Conservation (phyloP, 2,113 vertebrate genomes). For the Tragulus kanchil region DNA sequence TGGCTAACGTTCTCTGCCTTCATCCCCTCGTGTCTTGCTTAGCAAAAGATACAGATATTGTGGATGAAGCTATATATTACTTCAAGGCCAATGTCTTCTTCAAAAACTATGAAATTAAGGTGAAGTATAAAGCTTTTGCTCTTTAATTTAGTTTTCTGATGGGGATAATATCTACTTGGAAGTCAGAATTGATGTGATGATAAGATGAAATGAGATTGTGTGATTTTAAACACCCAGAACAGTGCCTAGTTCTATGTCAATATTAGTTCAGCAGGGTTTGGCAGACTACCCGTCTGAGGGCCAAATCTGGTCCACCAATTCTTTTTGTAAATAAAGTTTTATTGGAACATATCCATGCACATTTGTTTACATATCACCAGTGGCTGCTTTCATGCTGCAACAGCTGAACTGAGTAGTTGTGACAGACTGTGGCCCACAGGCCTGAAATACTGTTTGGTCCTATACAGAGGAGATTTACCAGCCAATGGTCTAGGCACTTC, state of each 20-base stretch:
- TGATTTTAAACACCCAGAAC: background rate
- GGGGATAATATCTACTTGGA: background rate
- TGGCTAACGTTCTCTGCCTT: constrained; percentile 67
- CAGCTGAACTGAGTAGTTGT: background rate
- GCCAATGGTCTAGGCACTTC: background rate
- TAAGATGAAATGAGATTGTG: background rate
- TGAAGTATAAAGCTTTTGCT: constrained; percentile 78
- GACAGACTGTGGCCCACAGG: background rate
- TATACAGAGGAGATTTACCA: background rate
- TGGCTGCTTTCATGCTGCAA: background rate
- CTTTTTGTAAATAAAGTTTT: constrained; percentile 21
- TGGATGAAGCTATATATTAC: constrained; percentile 99
- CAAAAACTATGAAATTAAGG: constrained; percentile 99
- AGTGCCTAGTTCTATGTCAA: background rate
- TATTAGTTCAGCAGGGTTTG: background rate
- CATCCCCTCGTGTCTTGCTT: constrained; percentile 58
- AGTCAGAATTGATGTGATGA: background rate
- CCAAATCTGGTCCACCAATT: background rate
- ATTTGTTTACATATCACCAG: background rate
- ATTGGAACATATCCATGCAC: background rate
- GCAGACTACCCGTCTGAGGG: background rate
- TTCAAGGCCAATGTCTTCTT: constrained; percentile 99
- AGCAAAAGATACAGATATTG: constrained; percentile 97
- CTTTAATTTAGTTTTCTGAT: constrained; percentile 22
- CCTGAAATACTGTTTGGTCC: background rate